Base-by-base conservation (phyloP, 2,113 vertebrate species). In the Illadopsis cleaveri region DNA sequence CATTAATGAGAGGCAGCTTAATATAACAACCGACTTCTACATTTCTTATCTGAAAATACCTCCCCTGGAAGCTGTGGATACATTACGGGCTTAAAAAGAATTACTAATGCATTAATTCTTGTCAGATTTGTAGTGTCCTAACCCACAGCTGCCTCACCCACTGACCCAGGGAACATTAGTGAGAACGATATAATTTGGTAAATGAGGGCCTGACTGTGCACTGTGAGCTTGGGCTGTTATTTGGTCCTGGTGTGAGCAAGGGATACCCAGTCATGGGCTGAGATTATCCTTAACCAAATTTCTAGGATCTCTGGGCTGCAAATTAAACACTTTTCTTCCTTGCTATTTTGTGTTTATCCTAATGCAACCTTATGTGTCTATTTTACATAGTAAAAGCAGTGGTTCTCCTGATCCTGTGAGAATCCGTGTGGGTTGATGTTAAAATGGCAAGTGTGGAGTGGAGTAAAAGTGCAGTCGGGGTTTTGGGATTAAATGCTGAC, bases 41-140 rank as follows among this genome's bases (percentile, higher is more conserved):
- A 61, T 93, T 95, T 96, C 95, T 97, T 96, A 97, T 96, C 96
- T 96, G 94, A 94, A 97, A 96, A 97, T 80, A 96, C 78, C 91
- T 96, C 93, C 95, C 93, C 84, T 96, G 81, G 87, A 97, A 96
- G 82, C 91, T 82, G 54, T 87, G 93, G 96, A 95, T 97, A 96
- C 94, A 97, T 95, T 96, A 96, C 13, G 2, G 90, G 90, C 90
- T 97, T 97, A 90, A 94, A 85, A 96, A 96, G 94, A 94, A 97
- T 95, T 94, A 96, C 89, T 85, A 96, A 94, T 86, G 91, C 95
- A 96, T 94, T 97, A 93, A 96, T 96, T 96, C 94, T 93, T 96
- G 95, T 95, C 91, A 96, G 93, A 96, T 96, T 96, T 90, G 93
- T 73, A 95, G 93, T 65, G 95, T 96, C 96, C 94, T 96, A 95